Evolutionary conservation across 2,888 invertebrate genomes (phyloP), one percentile per base, ranked within the genome.

Genomic region (Cremastinae sp.): DNA sequence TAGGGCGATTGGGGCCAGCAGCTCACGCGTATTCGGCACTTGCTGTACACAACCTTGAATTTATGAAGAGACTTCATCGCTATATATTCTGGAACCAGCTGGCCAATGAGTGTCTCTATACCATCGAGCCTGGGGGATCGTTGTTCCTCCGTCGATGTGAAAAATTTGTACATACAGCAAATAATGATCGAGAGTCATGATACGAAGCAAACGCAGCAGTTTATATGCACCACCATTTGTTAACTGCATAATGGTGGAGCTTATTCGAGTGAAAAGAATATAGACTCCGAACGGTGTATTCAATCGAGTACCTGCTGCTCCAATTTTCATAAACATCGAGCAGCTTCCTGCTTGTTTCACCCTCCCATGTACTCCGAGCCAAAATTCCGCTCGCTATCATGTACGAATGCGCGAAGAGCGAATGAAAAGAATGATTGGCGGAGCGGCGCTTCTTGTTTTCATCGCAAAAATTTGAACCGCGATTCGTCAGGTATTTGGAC

Each of bases 141-240:
- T 61, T 49, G 47, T 61, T 54, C 16, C 14, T 47, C 20, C 22
- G 61, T 54, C 38, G 54, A 51, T 51, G 38, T 53, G 45, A n/a
- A n/a, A n/a, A n/a, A n/a, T n/a, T n/a, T n/a, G n/a, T n/a, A n/a
- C n/a, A n/a, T n/a, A n/a, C n/a, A n/a, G n/a, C n/a, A n/a, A n/a
- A n/a, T n/a, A n/a, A n/a, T n/a, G 53, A 56, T 18, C 3, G 53
- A 28, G 36, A 34, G 36, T 18, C 16, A 36, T n/a, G 41, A 18
- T 47, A 38, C 45, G 14, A 58, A 9, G 14, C 43, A 78, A 80
- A n/a, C n/a, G n/a, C n/a, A n/a, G n/a, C n/a, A n/a, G n/a, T n/a
- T n/a, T 80, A 78, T 76, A 80, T 80, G 61, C 59, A 51, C 45
- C 58, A 78, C 73, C 79, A 70, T 79, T 79, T 76, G 78, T 79